phyloP scores from a whole-genome alignment of 92 coral and sea anemone species.

The Scolanthus callimorphus region DNA sequence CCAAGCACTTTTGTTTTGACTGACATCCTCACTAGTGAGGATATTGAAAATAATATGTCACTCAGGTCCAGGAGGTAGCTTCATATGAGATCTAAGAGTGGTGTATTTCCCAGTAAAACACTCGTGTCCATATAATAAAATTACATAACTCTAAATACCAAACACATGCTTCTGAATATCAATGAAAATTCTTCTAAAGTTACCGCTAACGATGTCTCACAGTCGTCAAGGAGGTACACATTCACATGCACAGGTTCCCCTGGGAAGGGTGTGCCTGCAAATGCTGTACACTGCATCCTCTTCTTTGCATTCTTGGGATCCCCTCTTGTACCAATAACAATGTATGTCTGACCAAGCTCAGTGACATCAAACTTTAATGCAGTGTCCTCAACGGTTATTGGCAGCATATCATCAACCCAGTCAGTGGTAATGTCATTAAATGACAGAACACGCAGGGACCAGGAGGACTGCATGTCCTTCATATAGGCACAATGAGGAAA shows the following conservation, averaged over 20 bases:
- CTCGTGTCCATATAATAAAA: too few relatives aligned
- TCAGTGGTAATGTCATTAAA: background rate
- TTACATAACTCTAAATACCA: background rate
- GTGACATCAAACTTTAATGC: constrained; percentile 31
- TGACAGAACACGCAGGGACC: constrained; percentile 22
- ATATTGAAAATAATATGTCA: too few relatives aligned
- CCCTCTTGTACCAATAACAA: constrained; percentile 29
- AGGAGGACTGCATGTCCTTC: constrained; percentile 9
- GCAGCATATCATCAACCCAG: constrained; percentile 8
- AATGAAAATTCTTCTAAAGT: too few relatives aligned
- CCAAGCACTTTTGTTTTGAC: too few relatives aligned
- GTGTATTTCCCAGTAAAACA: too few relatives aligned
- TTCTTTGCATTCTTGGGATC: constrained; percentile 38
- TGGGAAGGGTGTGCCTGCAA: constrained; percentile 34
- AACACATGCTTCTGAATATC: background rate
- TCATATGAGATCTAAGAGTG: too few relatives aligned
- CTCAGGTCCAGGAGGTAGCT: too few relatives aligned
- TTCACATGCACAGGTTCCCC: constrained; percentile 24
- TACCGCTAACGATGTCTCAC: constrained; percentile 66
- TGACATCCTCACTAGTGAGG: too few relatives aligned
- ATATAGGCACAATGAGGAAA: constrained; percentile 62
- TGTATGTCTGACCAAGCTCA: constrained; percentile 31
- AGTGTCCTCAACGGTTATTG: constrained; percentile 11
- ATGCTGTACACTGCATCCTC: constrained; percentile 64
- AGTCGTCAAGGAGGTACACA: constrained; percentile 62